Evolutionary conservation across 1,140 invertebrate species (phyloP).

Genomic region (Drosophila orosa): DNA sequence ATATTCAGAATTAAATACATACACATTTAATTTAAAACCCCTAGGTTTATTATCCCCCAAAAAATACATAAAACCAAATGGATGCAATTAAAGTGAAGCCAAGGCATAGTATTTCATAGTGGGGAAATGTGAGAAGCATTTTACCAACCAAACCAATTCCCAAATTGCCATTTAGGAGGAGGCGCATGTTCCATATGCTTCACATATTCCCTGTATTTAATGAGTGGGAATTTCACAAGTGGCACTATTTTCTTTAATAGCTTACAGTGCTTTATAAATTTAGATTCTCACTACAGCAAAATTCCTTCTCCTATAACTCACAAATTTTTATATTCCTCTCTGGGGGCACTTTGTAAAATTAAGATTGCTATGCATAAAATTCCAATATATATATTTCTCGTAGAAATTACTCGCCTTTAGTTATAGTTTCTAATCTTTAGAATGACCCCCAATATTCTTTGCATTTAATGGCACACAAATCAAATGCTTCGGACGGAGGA

Average conservation of each 20-base stretch:
- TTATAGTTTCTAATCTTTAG: conserved; percentile 29
- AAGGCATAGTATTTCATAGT: conserved; percentile 12
- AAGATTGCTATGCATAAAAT: not conserved
- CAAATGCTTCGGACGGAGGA: conserved; percentile 24
- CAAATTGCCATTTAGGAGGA: conserved; percentile 14
- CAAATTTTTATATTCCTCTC: not conserved
- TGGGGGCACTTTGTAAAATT: not conserved
- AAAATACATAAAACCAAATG: not conserved
- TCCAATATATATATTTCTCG: not conserved
- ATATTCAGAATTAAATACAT: not conserved
- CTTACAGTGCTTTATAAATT: not conserved
- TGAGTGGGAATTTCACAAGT: conserved; percentile 9
- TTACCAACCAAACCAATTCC: conserved; percentile 2
- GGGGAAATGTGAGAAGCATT: conserved; percentile 6
- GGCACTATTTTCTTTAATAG: conserved; percentile 7
- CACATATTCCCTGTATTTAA: conserved; percentile 12
- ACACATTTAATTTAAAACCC: not conserved
- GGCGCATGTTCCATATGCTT: not conserved
- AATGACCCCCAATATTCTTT: conserved; percentile 18
- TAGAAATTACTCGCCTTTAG: not conserved
- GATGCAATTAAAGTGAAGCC: not conserved
- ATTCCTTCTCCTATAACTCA: not conserved
- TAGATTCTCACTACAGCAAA: not conserved
- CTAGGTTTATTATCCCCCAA: not conserved
- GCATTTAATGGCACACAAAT: conserved; percentile 57